phyloP scores from a whole-genome alignment of 2,113 vertebrate species.

The cattle (Bos taurus) region DNA sequence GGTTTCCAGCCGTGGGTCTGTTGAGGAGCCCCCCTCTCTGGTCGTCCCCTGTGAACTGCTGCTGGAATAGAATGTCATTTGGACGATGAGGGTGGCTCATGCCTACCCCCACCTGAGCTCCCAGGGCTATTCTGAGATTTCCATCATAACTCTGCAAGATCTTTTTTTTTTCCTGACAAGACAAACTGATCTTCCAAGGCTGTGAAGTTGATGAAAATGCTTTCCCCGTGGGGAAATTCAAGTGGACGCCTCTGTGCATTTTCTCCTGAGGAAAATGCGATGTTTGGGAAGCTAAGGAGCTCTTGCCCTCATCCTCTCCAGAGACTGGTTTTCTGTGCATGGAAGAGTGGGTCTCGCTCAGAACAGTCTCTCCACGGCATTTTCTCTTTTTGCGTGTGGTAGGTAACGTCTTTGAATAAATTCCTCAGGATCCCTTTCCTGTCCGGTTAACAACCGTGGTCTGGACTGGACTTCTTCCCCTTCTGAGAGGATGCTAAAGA shows the following conservation, averaged over 20 bases:
- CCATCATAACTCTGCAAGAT: not conserved
- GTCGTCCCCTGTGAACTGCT: not conserved
- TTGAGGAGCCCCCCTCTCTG: accelerated
- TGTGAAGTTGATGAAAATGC: conserved; percentile 43
- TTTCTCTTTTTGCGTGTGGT: not conserved
- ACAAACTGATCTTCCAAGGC: not conserved
- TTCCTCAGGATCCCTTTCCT: not conserved
- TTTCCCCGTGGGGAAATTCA: not conserved
- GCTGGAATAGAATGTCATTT: not conserved
- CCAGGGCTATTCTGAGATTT: not conserved
- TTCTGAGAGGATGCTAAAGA: not conserved
- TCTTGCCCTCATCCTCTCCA: not conserved
- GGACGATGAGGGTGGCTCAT: accelerated
- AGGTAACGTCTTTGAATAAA: conserved; percentile 8
- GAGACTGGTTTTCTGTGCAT: not conserved
- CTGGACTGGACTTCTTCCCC: not conserved
- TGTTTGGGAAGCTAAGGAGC: conserved; percentile 38
- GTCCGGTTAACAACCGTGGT: not conserved
- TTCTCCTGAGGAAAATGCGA: conserved; percentile 45
- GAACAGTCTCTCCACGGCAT: not conserved
- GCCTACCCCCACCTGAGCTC: not conserved
- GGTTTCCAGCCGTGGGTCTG: accelerated
- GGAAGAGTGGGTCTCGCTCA: not conserved
- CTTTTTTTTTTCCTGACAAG: not conserved
- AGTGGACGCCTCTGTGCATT: not conserved